Percentiles rank a stretch among this genome's conserved stretches.
Evolutionary conservation across 1,140 invertebrate species (phyloP).

Genomic region (Camponotus pennsylvanicus): DNA sequence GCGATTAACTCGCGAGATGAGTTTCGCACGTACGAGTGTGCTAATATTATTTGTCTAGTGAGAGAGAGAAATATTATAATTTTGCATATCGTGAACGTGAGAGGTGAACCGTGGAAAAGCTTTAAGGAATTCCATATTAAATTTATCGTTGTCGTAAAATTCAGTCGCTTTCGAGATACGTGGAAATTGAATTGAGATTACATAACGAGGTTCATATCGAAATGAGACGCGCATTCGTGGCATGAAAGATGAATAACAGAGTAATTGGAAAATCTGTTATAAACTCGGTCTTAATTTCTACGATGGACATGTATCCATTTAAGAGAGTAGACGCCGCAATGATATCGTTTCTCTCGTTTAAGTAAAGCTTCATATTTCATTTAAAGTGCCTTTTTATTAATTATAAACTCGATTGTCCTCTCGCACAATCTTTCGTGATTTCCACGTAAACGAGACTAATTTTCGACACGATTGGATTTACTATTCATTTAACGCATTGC

Average conservation of each 20-base stretch:
- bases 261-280: slow-evolving; percentile 47
- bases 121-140: slow-evolving; percentile 32
- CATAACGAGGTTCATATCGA: slow-evolving; percentile 25
- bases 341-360: slow-evolving; percentile 29
- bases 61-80: slow-evolving; percentile 20
- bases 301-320: slow-evolving; percentile 11
- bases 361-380: slow-evolving; percentile 49
- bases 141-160: slow-evolving; percentile 38
- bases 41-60: slow-evolving; percentile 50
- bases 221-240: neutral
- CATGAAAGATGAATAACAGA: slow-evolving; percentile 32
- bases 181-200: slow-evolving; percentile 44
- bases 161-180: neutral
- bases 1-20: slow-evolving; percentile 13
- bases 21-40: slow-evolving; percentile 26
- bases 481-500: slow-evolving; percentile 27
- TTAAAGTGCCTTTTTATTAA: neutral
- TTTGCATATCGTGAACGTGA: slow-evolving; percentile 21
- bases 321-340: slow-evolving; percentile 2
- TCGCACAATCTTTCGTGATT: slow-evolving; percentile 29
- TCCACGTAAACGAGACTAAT: slow-evolving; percentile 36
- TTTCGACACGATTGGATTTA: slow-evolving; percentile 31
- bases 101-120: slow-evolving; percentile 14
- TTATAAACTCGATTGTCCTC: slow-evolving; percentile 25
- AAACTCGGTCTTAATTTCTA: slow-evolving; percentile 46